Conservation (phyloP, 2,797 vertebrate species). For the Tokudaia muenninki region DNA sequence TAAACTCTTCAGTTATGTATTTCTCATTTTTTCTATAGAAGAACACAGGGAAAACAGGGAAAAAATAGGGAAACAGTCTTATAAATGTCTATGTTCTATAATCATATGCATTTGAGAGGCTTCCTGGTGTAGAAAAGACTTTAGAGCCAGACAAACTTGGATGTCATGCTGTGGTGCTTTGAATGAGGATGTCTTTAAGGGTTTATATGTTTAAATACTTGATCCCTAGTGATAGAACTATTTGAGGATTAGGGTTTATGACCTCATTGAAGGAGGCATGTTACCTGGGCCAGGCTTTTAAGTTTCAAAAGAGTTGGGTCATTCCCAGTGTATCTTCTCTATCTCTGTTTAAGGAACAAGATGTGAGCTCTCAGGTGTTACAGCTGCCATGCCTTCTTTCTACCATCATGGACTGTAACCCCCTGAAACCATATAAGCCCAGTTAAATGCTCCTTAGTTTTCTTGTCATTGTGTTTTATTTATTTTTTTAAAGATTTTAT, state of each 20-base stretch:
- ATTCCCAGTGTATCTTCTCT: not conserved
- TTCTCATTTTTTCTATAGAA: slow-evolving; percentile 51
- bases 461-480: not conserved
- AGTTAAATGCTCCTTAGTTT: not conserved
- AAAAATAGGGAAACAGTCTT: not conserved
- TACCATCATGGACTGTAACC: not conserved
- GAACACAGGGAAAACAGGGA: too few relatives aligned
- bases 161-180: not conserved
- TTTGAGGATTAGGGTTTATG: not conserved
- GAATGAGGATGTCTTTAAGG: not conserved
- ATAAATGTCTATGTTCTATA: not conserved
- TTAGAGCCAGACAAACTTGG: slow-evolving; percentile 10
- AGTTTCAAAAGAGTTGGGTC: not conserved
- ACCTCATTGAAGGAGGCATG: not conserved
- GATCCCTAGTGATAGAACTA: not conserved
- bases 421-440: not conserved
- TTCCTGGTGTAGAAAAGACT: not conserved
- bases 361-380: not conserved
- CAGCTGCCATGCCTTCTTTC: not conserved
- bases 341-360: not conserved
- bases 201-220: not conserved
- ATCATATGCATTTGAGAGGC: slow-evolving; percentile 5
- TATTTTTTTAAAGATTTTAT: too few relatives aligned
- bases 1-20: slow-evolving; percentile 46
- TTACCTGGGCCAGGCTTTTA: not conserved